Base-by-base conservation (phyloP, 1,140 invertebrate species). In the Ceratina japonica region DNA sequence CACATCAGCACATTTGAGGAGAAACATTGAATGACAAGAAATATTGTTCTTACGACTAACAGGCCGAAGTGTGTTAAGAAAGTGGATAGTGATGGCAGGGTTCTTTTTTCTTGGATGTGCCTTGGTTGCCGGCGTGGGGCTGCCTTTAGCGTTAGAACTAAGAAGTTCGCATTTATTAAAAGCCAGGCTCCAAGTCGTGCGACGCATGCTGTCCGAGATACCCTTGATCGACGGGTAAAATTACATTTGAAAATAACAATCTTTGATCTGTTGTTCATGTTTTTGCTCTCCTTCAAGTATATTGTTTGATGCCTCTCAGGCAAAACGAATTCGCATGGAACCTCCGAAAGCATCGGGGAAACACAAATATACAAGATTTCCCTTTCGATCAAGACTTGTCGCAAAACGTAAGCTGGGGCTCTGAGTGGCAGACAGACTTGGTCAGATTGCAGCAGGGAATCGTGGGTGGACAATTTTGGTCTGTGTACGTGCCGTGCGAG, bases 261-360 rank as follows among this genome's bases (percentile, higher is more conserved):
- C 37, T 44, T 44, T 16, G 20, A 18, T 52, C 18, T 5, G 37
- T n/a, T n/a, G n/a, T n/a, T n/a, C n/a, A n/a, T n/a, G n/a, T 12
- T 16, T 3, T 44, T 10, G 10, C 37, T 44, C 5, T 44, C 37
- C 5, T 44, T 0, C 10, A 44, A 44, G 37, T 44, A 7, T 10
- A 44, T 44, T 44, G 37, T 44, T 44, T 44, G 10, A 44, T 10
- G 20, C 15, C 0, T 75, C 65, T 22, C 71, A 92, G 92, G 16
- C 96, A 97, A 91, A 98, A 97, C 91, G 97, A 98, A 88, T 92
- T 98, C 44, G 95, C 97, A 0, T 97, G 96, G 96, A 97, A 97
- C 82, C 94, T 97, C 51, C 92, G 96, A 58, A 96, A 96, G 87
- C 96, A 96, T 83, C 93, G 95, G 1, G 95, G 95, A 74, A 96